These are phyloP conservation scores for Agrilus mali DNA, from an alignment of 2,888 invertebrate genomes.

Conservation along the genomic window DNA sequence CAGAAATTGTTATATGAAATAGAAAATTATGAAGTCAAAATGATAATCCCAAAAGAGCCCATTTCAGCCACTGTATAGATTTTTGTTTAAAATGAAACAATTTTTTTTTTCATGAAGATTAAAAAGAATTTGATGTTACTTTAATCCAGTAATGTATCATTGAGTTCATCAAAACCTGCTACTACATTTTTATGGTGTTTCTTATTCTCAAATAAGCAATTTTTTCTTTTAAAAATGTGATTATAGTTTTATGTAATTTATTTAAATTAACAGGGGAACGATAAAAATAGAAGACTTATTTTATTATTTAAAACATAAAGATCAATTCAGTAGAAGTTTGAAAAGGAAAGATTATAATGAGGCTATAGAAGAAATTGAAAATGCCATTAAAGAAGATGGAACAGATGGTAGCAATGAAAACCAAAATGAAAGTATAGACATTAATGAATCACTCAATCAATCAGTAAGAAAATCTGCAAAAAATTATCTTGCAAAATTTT, in stretches of 20 bases:
- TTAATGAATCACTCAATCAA: neutral
- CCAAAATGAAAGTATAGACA: no score
- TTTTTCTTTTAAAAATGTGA: slow-evolving; percentile 1
- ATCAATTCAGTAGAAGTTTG: slow-evolving; percentile 61
- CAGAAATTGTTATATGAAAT: no score
- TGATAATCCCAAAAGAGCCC: no score
- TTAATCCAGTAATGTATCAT: no score
- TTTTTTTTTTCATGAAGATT: no score
- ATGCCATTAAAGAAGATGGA: slow-evolving; percentile 42
- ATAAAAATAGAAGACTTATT: slow-evolving; percentile 77
- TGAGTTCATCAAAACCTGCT: no score
- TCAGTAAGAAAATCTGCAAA: neutral
- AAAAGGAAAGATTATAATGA: slow-evolving; percentile 78
- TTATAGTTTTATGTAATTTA: no score
- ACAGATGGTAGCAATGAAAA: slow-evolving; percentile 22
- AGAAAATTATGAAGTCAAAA: no score
- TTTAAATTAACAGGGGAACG: slow-evolving; percentile 41
- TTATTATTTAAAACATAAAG: slow-evolving; percentile 68
- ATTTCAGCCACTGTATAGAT: no score
- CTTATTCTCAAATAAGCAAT: neutral
- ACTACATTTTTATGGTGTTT: neutral
- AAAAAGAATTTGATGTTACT: no score
- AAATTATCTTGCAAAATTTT: neutral
- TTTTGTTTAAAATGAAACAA: no score
- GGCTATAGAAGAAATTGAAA: slow-evolving; percentile 78